These are phyloP conservation scores for Acrobasis suavella DNA, from an alignment of 2,888 invertebrate genomes.

Conservation along the genomic window DNA sequence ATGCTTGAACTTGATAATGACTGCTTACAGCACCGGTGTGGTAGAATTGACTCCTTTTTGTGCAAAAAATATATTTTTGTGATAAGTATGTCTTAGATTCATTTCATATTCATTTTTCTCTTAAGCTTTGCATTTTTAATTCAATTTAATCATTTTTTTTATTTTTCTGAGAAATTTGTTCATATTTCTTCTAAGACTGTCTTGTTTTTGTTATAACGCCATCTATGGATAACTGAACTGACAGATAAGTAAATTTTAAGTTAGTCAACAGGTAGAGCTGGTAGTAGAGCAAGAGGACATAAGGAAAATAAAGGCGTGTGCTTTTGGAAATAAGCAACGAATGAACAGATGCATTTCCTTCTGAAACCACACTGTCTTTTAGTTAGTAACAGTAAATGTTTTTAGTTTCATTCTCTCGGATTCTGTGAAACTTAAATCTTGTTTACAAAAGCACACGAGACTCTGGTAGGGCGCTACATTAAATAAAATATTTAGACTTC, in stretches of 20 bases:
- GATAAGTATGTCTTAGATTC: neutral
- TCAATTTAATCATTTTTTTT: neutral
- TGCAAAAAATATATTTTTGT: slow-evolving; percentile 26
- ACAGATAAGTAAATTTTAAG: slow-evolving; percentile 4
- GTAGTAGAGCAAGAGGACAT: neutral
- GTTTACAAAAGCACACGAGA: no score
- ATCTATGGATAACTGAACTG: slow-evolving; percentile 13
- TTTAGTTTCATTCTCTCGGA: no score
- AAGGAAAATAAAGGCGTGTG: neutral
- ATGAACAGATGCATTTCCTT: neutral
- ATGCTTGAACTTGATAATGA: slow-evolving; percentile 65
- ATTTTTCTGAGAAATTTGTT: neutral
- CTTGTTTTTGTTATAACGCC: slow-evolving; percentile 1
- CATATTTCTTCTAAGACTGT: neutral
- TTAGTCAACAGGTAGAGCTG: neutral
- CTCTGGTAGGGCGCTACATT: no score
- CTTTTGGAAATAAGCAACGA: neutral
- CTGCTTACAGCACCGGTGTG: slow-evolving; percentile 53
- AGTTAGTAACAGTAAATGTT: no score
- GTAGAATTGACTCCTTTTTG: slow-evolving; percentile 59
- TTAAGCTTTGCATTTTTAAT: neutral
- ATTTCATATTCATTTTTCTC: neutral
- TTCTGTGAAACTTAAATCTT: no score
- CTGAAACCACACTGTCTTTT: no score
- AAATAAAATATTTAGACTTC: no score